Evolutionary conservation across 2,888 invertebrate genomes (phyloP).

Genomic region (Rhingia campestris): DNA sequence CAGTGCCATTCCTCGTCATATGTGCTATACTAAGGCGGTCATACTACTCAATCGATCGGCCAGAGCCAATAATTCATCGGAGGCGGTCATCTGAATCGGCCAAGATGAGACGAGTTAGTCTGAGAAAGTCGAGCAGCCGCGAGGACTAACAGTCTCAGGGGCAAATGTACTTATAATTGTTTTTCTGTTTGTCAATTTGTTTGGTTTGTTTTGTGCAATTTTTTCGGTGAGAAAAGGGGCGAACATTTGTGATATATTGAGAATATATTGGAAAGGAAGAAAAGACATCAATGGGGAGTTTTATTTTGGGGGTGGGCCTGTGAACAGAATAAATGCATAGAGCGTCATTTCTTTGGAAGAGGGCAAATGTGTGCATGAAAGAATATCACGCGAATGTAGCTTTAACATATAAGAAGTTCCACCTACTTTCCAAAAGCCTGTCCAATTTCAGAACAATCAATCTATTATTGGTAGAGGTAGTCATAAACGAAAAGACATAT

Average conservation of each 20-base stretch:
- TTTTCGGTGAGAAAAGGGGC: constrained; percentile 45
- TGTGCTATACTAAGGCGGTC: constrained; percentile 80
- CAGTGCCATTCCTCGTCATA: constrained; percentile 80
- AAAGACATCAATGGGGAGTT: neutral
- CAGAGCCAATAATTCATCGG: constrained; percentile 26
- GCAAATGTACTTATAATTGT: constrained; percentile 60
- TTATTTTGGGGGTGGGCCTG: neutral
- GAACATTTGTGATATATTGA: constrained; percentile 66
- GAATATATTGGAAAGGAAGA: constrained; percentile 58
- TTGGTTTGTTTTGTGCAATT: constrained; percentile 45
- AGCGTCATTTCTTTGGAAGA: too few species aligned
- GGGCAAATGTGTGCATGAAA: too few species aligned
- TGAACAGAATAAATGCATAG: neutral
- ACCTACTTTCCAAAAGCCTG: too few species aligned
- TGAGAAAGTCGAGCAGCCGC: constrained; percentile 44
- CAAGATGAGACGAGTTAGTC: constrained; percentile 37
- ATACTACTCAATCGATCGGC: constrained; percentile 75
- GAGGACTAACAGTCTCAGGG: constrained; percentile 43
- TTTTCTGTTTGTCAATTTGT: constrained; percentile 24
- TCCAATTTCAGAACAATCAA: too few species aligned
- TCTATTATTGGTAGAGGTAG: too few species aligned
- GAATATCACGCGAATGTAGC: too few species aligned
- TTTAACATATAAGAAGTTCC: too few species aligned
- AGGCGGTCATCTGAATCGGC: constrained; percentile 44
- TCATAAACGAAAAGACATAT: too few species aligned